These are phyloP conservation scores for Parochlus steinenii DNA, from an alignment of 2,888 invertebrate species.

Conservation along the genomic window DNA sequence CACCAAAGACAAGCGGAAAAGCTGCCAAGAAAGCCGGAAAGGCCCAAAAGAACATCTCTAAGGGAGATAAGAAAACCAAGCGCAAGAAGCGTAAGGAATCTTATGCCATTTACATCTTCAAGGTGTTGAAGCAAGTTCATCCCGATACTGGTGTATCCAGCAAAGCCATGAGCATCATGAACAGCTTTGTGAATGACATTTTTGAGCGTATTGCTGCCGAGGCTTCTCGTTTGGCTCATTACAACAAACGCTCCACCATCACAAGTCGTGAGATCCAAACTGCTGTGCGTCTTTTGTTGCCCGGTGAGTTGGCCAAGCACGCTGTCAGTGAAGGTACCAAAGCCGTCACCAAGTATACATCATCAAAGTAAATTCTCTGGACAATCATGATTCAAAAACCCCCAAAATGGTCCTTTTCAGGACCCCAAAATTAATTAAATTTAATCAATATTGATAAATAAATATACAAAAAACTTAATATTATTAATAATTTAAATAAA, in stretches of 20 bases:
- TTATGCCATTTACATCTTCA: constrained; percentile 42
- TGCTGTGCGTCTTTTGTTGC: constrained; percentile 46
- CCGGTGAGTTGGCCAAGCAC: constrained; percentile 56
- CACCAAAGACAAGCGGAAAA: constrained; percentile 27
- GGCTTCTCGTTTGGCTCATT: constrained; percentile 43
- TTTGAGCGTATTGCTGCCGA: constrained; percentile 48
- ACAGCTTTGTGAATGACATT: constrained; percentile 37
- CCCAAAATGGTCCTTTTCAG: too few relatives aligned
- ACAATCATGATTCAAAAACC: too few relatives aligned
- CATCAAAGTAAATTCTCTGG: too few relatives aligned
- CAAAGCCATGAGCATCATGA: too few relatives aligned
- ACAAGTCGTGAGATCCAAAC: constrained; percentile 52
- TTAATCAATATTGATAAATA: too few relatives aligned
- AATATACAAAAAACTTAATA: too few relatives aligned
- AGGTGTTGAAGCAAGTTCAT: too few relatives aligned
- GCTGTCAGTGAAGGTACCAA: too few relatives aligned
- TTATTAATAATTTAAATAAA: too few relatives aligned
- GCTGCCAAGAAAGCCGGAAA: constrained; percentile 37
- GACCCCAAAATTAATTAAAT: too few relatives aligned
- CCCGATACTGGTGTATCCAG: constrained; percentile 48
- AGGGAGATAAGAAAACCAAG: constrained; percentile 39
- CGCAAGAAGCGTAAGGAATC: constrained; percentile 37
- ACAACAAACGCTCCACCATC: constrained; percentile 46
- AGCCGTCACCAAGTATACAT: too few relatives aligned
- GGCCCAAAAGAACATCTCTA: constrained; percentile 38